Base-by-base conservation (phyloP, 2,797 vertebrate species). In the Serranus cabrilla region DNA sequence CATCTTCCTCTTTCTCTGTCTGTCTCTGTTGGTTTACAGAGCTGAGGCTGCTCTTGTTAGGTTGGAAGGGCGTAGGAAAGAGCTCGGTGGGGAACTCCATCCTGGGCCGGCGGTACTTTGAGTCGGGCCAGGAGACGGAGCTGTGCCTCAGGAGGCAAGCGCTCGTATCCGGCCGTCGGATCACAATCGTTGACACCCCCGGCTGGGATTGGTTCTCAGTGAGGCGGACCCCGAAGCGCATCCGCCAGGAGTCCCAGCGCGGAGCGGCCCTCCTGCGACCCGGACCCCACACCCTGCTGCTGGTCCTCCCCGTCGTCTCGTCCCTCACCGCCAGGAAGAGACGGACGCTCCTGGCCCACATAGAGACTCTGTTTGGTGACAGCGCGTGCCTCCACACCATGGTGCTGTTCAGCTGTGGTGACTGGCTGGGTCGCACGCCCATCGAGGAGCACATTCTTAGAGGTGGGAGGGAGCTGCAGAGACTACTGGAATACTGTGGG, bases 201-300 rank as follows among this genome's bases (percentile, higher is more conserved):
- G 95, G 95, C 25, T 96, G 95, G 95, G 95, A 95, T 82, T 95
- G 95, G 95, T 95, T 94, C 82, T 95, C 95, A 0, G 85, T 93
- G 45, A 85, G 93, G 27, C 89, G 93, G 1, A 96, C 95, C 20
- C 92, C 93, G 0, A 93, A 92, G 71, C 89, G 92, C 12, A 88
- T 94, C 83, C 91, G 88, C 0, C 94, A 93, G 40, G 95, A 95
- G 87, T 91, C 94, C 11, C 93, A 93, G 83, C 91, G 91, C 0
- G 95, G 95, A 0, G 93, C 92, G 0, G 91, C 93, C 63, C 94
- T 96, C 25, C 92, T 95, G 25, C 89, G 94, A 3, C 95, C 95
- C 0, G 95, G 95, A 5, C 95, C 95, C 43, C 95, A 96, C 82
- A 95, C 92, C 2, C 83, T 96, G 47, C 88, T 96, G 61, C 86